A percentile compares a stretch with the other conserved stretches of the same genome.
Conservation (phyloP, 2,888 invertebrate species). For the Andrena hattorfiana region DNA sequence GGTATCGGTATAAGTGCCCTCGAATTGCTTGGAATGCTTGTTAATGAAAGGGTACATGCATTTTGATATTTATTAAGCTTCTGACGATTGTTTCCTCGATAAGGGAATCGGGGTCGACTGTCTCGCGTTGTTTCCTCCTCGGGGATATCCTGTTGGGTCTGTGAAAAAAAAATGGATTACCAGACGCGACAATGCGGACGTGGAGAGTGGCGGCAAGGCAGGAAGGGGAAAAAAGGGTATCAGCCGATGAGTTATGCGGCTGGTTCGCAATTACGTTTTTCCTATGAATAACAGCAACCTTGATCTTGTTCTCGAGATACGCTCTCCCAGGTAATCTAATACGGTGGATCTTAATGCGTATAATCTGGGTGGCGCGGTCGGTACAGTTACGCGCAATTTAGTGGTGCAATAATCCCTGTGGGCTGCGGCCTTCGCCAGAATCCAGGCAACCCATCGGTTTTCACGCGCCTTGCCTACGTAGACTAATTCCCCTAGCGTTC, state of each 20-base stretch:
- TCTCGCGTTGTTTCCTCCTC: neutral
- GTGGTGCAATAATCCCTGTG: constrained; percentile 58
- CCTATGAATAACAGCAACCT: constrained; percentile 61
- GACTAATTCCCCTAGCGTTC: too few species aligned
- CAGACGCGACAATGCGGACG: neutral
- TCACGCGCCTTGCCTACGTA: neutral
- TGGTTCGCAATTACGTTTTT: constrained; percentile 54
- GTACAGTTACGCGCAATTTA: constrained; percentile 66
- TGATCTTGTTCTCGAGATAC: constrained; percentile 70
- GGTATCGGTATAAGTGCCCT: neutral
- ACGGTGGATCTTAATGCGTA: constrained; percentile 64
- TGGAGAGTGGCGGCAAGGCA: neutral
- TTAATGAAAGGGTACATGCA: constrained; percentile 3
- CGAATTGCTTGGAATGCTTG: neutral
- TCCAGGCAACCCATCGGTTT: neutral
- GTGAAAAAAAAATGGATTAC: constrained; percentile 8
- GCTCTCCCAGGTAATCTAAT: constrained; percentile 58
- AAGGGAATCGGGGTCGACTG: neutral
- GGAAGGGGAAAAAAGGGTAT: constrained; percentile 9
- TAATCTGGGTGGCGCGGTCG: constrained; percentile 63
- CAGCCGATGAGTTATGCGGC: constrained; percentile 45
- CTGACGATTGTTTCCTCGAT: neutral
- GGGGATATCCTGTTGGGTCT: neutral
- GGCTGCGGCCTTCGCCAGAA: constrained; percentile 8
- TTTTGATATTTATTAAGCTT: neutral